These are phyloP conservation scores for Varanus salvator DNA, from an alignment of 2,113 vertebrate species.

Conservation along the genomic window DNA sequence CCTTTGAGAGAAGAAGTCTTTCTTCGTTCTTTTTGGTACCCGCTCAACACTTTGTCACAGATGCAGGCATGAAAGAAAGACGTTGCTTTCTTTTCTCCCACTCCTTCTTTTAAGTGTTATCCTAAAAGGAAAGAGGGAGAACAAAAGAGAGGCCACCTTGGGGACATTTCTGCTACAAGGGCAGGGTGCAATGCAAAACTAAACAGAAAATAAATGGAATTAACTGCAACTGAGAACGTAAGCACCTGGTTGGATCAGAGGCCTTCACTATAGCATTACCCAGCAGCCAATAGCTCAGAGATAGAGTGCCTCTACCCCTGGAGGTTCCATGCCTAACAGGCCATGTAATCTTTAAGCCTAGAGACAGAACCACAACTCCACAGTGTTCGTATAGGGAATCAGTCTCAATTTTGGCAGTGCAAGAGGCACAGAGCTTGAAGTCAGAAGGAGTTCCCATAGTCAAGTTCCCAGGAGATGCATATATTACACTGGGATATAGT, in stretches of 20 bases:
- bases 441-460: too few relatives aligned
- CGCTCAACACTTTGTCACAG: not conserved
- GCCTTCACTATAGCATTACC: not conserved
- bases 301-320: not conserved
- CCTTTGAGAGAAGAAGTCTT: constrained; percentile 28
- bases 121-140: not conserved
- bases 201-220: not conserved
- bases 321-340: not conserved
- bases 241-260: not conserved
- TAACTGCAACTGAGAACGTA: not conserved
- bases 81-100: not conserved
- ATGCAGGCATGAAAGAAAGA: constrained; percentile 17
- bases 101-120: not conserved
- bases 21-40: constrained; percentile 3
- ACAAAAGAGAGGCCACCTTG: not conserved
- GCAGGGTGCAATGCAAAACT: not conserved
- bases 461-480: too few relatives aligned
- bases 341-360: too few relatives aligned
- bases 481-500: too few relatives aligned
- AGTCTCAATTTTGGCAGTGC: too few relatives aligned
- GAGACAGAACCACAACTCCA: too few relatives aligned
- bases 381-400: too few relatives aligned
- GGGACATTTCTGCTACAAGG: not conserved
- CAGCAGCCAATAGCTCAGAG: not conserved
- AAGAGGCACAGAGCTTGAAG: too few relatives aligned